Evolutionary conservation across 64 coral and sea anemone species (phyloP).

Genomic region (Platygyra sinensis): DNA sequence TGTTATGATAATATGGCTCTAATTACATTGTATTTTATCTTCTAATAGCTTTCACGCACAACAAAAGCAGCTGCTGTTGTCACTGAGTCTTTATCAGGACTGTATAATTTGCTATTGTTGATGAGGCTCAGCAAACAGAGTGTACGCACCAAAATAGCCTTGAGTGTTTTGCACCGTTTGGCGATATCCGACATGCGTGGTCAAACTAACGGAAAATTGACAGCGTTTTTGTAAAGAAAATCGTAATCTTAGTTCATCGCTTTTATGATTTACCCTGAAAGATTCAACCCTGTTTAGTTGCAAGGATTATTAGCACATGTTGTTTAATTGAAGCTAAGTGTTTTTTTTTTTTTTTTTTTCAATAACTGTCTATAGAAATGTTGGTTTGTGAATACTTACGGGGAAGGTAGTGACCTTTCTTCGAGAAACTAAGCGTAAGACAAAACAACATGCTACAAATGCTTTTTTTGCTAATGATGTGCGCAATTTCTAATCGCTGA

Average conservation of each 20-base stretch:
- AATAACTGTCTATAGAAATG: constrained; percentile 71
- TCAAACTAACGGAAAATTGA: background rate
- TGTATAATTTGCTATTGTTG: constrained; percentile 96
- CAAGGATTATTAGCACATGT: constrained; percentile 87
- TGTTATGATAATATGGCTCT: constrained; percentile 97
- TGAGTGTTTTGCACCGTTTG: background rate
- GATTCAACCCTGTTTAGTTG: background rate
- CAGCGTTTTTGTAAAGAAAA: background rate
- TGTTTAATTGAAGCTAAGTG: constrained; percentile 96
- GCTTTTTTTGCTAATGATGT: background rate
- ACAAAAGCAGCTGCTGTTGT: constrained; percentile 88
- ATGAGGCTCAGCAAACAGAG: constrained; percentile 48
- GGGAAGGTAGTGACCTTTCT: background rate
- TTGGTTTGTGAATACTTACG: too few relatives aligned
- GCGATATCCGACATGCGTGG: constrained; percentile 11
- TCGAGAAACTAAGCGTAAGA: background rate
- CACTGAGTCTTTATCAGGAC: constrained; percentile 77
- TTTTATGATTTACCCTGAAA: background rate
- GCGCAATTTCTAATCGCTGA: constrained; percentile 5
- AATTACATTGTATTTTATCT: constrained; percentile 99
- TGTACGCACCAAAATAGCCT: background rate
- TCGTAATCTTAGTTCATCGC: background rate
- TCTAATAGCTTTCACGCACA: constrained; percentile 95
- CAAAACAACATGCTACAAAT: background rate
- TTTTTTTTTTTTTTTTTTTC: too few relatives aligned